A percentile compares a stretch with the other conserved stretches of the same genome.
These are phyloP conservation scores for Boulengeromyrus knoepffleri DNA, from an alignment of 2,113 vertebrate genomes.

Conservation along the genomic window DNA sequence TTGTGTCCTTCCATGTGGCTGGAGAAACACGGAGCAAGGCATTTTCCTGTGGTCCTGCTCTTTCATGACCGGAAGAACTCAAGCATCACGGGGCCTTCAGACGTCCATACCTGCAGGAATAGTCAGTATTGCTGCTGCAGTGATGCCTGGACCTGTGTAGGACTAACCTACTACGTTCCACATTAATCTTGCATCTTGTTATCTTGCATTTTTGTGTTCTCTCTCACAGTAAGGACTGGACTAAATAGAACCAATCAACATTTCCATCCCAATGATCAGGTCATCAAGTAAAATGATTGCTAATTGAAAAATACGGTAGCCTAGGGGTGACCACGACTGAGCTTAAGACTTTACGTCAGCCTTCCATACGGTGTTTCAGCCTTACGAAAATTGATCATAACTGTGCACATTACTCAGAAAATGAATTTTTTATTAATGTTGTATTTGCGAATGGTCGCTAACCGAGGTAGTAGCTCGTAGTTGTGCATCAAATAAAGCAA, in stretches of 20 bases:
- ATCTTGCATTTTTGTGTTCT: constrained; percentile 19
- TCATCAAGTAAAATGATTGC: not conserved
- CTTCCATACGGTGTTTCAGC: not conserved
- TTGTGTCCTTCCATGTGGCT: not conserved
- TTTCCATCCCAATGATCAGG: not conserved
- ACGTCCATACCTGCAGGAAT: not conserved
- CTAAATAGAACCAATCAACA: constrained; percentile 33
- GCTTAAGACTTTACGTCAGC: not conserved
- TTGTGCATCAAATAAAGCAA: constrained; percentile 42
- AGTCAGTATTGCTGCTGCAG: not conserved
- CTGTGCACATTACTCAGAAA: not conserved
- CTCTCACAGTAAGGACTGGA: constrained; percentile 30
- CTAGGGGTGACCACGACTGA: not conserved
- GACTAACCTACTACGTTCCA: not conserved
- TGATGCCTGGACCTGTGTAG: not conserved
- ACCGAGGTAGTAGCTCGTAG: not conserved
- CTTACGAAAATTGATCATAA: not conserved
- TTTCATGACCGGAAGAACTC: not conserved
- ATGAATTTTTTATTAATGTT: not conserved
- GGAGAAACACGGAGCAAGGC: not conserved
- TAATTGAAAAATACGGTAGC: not conserved
- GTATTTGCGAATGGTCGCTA: not conserved
- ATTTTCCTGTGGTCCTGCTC: too few species aligned
- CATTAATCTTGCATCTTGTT: not conserved
- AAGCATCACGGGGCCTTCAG: not conserved